A percentile compares a stretch with the other conserved stretches of the same genome.
phyloP scores from a whole-genome alignment of 1,140 invertebrate genomes.

The Pseudomyrmex gracilis region DNA sequence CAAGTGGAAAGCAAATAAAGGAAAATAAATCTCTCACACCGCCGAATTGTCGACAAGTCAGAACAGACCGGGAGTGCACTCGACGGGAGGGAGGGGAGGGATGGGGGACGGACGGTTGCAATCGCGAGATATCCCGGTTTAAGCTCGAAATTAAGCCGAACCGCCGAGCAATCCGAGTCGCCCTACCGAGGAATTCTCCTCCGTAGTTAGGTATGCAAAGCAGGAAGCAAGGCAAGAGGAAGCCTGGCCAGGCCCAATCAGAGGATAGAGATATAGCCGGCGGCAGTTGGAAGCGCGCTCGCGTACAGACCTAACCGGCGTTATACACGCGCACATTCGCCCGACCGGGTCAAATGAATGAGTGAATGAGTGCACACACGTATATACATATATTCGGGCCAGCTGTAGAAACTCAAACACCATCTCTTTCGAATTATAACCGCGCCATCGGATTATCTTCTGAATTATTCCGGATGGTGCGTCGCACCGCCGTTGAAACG shows the following conservation, averaged over 20 bases:
- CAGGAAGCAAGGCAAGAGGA: constrained; percentile 69
- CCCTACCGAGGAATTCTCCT: constrained; percentile 68
- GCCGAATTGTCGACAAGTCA: constrained; percentile 4
- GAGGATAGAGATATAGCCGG: constrained; percentile 64
- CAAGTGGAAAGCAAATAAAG: neutral
- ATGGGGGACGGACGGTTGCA: neutral
- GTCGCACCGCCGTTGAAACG: neutral
- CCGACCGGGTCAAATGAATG: constrained; percentile 16
- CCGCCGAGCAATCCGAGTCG: constrained; percentile 68
- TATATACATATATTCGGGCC: neutral
- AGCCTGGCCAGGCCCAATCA: constrained; percentile 74
- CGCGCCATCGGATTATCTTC: constrained; percentile 72
- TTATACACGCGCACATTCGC: constrained; percentile 9
- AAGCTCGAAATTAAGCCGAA: constrained; percentile 73
- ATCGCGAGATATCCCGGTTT: constrained; percentile 65
- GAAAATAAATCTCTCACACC: neutral
- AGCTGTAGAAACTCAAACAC: constrained; percentile 68
- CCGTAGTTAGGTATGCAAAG: constrained; percentile 79
- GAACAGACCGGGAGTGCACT: neutral
- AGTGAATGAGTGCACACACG: constrained; percentile 24
- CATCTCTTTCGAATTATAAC: constrained; percentile 74
- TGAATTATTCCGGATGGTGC: constrained; percentile 61
- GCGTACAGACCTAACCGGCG: constrained; percentile 3
- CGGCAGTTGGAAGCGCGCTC: constrained; percentile 52
- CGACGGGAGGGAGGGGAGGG: neutral